Evolutionary conservation across 2,113 vertebrate genomes (phyloP).

Genomic region (Eublepharis macularius): DNA sequence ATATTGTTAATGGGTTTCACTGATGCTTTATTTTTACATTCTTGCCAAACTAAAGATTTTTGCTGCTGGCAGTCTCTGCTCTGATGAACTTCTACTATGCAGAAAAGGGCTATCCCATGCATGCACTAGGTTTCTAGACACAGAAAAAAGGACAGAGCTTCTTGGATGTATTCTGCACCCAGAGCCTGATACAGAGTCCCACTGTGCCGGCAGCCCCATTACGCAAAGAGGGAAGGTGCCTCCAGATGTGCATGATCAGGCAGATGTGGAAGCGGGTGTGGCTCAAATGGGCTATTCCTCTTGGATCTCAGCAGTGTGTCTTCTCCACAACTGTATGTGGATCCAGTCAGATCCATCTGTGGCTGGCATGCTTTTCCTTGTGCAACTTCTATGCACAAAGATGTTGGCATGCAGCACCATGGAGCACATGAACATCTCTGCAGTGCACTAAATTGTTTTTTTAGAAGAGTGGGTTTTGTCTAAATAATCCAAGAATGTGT

Average conservation of each 20-base stretch:
- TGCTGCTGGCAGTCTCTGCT: constrained; percentile 16
- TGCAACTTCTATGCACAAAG: background rate
- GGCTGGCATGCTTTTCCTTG: background rate
- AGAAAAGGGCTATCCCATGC: background rate
- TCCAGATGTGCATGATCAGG: background rate
- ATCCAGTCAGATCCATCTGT: no score
- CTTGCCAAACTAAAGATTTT: constrained; percentile 48
- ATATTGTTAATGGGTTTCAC: constrained; percentile 50
- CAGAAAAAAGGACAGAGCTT: background rate
- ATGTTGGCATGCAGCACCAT: background rate
- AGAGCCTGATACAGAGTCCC: background rate
- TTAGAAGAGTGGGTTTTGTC: constrained; percentile 26
- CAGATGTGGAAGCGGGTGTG: background rate
- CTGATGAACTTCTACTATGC: background rate
- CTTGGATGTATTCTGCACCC: background rate
- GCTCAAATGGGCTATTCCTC: background rate
- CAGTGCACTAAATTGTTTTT: background rate
- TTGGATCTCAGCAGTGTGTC: background rate
- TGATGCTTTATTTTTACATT: constrained; percentile 57
- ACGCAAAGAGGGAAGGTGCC: background rate
- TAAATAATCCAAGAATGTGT: constrained; percentile 43
- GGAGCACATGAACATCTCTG: background rate
- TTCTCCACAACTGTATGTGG: background rate
- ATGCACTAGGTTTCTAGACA: background rate
- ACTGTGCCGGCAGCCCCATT: background rate